Base-by-base conservation (phyloP, 2,888 invertebrate species). In the Euzetes globulus region DNA sequence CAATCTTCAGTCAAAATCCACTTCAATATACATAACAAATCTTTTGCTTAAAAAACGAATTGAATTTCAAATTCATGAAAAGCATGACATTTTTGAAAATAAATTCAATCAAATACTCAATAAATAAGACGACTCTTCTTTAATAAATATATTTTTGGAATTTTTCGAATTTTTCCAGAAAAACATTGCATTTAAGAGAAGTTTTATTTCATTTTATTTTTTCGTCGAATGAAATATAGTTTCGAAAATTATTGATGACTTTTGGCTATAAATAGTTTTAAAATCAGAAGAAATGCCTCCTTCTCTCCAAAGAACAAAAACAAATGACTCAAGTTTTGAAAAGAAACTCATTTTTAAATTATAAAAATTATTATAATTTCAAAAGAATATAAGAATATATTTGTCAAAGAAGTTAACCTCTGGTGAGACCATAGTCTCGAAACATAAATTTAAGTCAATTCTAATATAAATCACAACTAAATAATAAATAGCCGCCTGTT, bases 361-460 rank as follows among this genome's bases (percentile, higher is more conserved):
- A 41, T 11, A 13, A 13, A 11, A 41, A 41, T 41, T 41, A 41
- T 41, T 41, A 41, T 41, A 41, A 41, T 41, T 41, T 41, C 13
- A 41, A 41, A 41, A 13, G 41, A 41, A 33, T 6, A 33, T 33
- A 33, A 33, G 33, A 33, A 41, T 41, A 41, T 41, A 41, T 41
- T 41, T 41, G 41, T 41, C 41, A 41, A 41, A 50, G 50, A 50
- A 50, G 50, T 50, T 50, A 19, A 50, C 22, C 55, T 22, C 22
- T 13, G 25, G 11, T 55, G 55, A 55, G 55, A 55, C 19, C 25
- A 1, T 33, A 33, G 3, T 63, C 17, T 29, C 1, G 33, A 37
- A 33, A 63, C 63, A 63, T 63, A 33, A 63, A 63, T 63, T 63
- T 33, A 63, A 63, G 29, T 15, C n/a, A 63, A 33, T 7, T 19